A percentile compares a stretch with the other conserved stretches of the same genome.
These are phyloP conservation scores for Drosophila lowei DNA, from an alignment of 1,140 invertebrate genomes.

Conservation along the genomic window DNA sequence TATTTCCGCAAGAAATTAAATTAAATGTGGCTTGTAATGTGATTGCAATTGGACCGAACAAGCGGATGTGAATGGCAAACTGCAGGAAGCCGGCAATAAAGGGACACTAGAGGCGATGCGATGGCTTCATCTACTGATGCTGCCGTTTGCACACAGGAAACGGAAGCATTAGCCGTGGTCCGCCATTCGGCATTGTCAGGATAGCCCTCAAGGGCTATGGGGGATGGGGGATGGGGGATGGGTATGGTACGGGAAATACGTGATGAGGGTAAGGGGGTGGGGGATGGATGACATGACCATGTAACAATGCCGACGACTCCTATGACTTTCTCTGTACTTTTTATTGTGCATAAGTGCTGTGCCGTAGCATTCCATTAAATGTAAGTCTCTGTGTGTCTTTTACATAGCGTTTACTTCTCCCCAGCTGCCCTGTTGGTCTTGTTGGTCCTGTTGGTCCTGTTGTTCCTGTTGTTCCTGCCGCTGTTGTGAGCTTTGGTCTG, in stretches of 20 bases:
- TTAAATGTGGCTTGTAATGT: slow-evolving; percentile 78
- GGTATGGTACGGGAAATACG: neutral
- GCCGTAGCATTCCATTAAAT: slow-evolving; percentile 55
- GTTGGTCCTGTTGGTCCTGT: slow-evolving; percentile 9
- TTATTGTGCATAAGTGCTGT: slow-evolving; percentile 60
- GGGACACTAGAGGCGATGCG: slow-evolving; percentile 36
- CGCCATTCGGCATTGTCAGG: slow-evolving; percentile 16
- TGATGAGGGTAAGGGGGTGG: neutral
- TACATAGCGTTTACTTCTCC: slow-evolving; percentile 5
- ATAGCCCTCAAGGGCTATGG: neutral
- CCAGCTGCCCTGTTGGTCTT: slow-evolving; percentile 10
- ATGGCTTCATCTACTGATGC: slow-evolving; percentile 13
- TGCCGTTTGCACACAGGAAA: slow-evolving; percentile 32
- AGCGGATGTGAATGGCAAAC: slow-evolving; percentile 67
- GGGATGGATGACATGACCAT: slow-evolving; percentile 13
- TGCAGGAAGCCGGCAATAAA: slow-evolving; percentile 69
- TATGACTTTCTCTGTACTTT: slow-evolving; percentile 41
- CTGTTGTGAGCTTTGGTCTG: slow-evolving; percentile 28
- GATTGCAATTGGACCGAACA: slow-evolving; percentile 64
- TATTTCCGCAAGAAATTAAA: slow-evolving; percentile 76
- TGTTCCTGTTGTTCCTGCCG: slow-evolving; percentile 10
- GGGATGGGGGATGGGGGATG: neutral
- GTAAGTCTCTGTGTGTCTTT: slow-evolving; percentile 1
- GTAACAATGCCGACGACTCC: slow-evolving; percentile 42
- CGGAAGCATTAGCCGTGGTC: slow-evolving; percentile 59